Evolutionary conservation across 92 coral and sea anemone species (phyloP).

Genomic region (Epizoanthus scotinus): DNA sequence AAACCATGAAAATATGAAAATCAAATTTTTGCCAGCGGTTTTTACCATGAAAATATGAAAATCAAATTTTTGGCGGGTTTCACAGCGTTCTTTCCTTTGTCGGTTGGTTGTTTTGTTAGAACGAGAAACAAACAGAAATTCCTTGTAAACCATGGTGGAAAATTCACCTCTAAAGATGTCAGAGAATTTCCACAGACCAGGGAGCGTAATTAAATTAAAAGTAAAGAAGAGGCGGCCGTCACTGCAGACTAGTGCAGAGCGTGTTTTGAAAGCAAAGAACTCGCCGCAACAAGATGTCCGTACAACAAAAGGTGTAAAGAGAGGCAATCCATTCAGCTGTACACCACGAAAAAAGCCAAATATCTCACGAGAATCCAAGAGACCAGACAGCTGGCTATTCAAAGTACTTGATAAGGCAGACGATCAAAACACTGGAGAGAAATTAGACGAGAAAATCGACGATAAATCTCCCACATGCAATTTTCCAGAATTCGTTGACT

Average conservation of each 20-base stretch:
- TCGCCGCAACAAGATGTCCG: conserved; percentile 55
- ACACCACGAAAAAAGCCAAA: conserved; percentile 77
- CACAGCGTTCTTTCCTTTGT: not conserved
- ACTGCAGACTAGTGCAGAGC: conserved; percentile 28
- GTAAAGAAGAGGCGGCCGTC: conserved; percentile 65
- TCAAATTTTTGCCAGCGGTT: too few species aligned
- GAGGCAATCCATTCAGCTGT: conserved; percentile 89
- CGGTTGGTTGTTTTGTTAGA: not conserved
- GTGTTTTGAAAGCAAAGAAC: conserved; percentile 70
- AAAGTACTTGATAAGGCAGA: conserved; percentile 67
- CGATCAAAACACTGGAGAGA: conserved; percentile 9
- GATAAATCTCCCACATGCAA: conserved; percentile 5
- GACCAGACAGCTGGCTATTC: conserved; percentile 64
- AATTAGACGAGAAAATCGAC: conserved; percentile 1
- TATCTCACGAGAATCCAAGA: conserved; percentile 31
- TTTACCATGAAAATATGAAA: too few species aligned
- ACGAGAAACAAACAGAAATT: not conserved
- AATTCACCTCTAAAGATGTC: not conserved
- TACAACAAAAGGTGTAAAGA: conserved; percentile 55
- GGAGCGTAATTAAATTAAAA: conserved; percentile 72
- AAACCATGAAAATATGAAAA: too few species aligned
- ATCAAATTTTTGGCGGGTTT: conserved; percentile 35
- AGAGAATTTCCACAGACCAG: conserved; percentile 50
- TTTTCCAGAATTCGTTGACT: not conserved
- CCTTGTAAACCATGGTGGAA: conserved; percentile 16